Base-by-base conservation (phyloP, 1,140 invertebrate genomes). In the Drosophila burlai region DNA sequence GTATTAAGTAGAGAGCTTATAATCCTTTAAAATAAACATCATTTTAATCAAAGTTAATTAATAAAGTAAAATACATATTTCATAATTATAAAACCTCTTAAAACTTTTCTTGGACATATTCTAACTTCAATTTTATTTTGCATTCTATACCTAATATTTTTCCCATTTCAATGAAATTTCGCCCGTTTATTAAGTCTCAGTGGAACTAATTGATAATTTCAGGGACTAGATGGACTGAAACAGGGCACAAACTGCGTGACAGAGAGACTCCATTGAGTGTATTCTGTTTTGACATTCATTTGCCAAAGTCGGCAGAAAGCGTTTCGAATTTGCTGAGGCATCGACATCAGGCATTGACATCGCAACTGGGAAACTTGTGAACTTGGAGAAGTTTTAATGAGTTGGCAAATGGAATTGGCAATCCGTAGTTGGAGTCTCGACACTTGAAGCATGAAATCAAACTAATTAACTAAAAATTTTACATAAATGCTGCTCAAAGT, bases 401-500 rank as follows among this genome's bases (percentile, higher is more conserved):
- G 63, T 75, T 78, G 67, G 52, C 54, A 61, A 84, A 83, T 76
- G 77, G 43, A 83, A 83, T 85, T 72, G 80, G 59, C 68, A 74
- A 74, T 69, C 65, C 66, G 50, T 62, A 76, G 69, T 69, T 65
- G 76, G 31, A 40, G 60, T 62, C 31, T 57, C 47, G 74, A 47
- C 73, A 73, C 76, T 79, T 78, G 67, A 65, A 65, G 76, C 67
- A 79, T 79, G 77, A 80, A 80, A 80, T 71, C 74, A 80, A 83
- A 82, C 75, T 86, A 86, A 86, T 86, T 82, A 86, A 66, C 69
- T 59, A 18, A 47, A 77, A 76, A 79, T 79, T 83, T 75, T 57
- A 43, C 80, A 65, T 79, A 64, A 67, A 80, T 45, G 76, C 55
- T 43, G 59, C 1, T 24, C 46, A 73, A 74, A 74, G 71, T 74